phyloP scores from a whole-genome alignment of 2,888 invertebrate genomes.

The Parelbella ahira region DNA sequence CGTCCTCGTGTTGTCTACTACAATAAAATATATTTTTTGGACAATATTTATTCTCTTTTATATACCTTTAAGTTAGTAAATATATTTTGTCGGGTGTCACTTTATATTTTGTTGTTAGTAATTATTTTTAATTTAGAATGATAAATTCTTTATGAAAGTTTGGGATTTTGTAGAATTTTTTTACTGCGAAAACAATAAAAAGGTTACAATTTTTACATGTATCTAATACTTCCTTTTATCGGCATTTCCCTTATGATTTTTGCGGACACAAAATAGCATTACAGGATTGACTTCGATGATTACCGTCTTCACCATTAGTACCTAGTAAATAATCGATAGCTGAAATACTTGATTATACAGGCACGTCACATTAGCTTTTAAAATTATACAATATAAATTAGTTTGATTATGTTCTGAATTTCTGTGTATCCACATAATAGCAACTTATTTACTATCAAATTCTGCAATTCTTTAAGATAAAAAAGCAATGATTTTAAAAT shows the following conservation, averaged over 20 bases:
- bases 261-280: no score
- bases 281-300: no score
- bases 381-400: not conserved
- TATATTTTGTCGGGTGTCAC: slow-evolving; percentile 22
- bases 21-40: slow-evolving; percentile 81
- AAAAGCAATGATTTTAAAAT: no score
- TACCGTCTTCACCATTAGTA: no score
- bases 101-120: slow-evolving; percentile 18
- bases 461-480: no score
- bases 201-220: slow-evolving; percentile 25
- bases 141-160: slow-evolving; percentile 15
- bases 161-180: slow-evolving; percentile 25
- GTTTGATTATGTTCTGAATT: no score
- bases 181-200: slow-evolving; percentile 25
- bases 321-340: no score
- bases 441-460: no score
- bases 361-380: no score
- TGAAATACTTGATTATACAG: no score
- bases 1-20: slow-evolving; percentile 78
- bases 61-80: slow-evolving; percentile 25
- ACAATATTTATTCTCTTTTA: slow-evolving; percentile 56
- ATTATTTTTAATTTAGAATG: slow-evolving; percentile 15
- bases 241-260: slow-evolving; percentile 3
- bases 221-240: slow-evolving; percentile 17
- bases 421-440: no score